phyloP scores from a whole-genome alignment of 1,140 invertebrate species.

The Eubasilissa regina region DNA sequence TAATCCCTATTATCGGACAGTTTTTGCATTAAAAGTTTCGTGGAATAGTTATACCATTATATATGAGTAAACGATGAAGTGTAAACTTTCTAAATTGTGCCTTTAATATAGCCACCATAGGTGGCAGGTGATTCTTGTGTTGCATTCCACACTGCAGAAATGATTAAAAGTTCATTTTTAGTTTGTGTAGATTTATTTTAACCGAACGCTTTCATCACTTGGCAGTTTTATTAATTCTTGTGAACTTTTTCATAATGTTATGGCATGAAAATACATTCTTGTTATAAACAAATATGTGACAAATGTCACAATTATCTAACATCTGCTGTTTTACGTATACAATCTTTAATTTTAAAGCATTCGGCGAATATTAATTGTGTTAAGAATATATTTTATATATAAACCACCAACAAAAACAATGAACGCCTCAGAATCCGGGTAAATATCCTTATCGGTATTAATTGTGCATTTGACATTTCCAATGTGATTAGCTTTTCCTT shows the following conservation, averaged over 20 bases:
- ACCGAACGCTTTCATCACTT: not conserved
- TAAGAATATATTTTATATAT: not conserved
- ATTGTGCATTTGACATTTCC: constrained; percentile 29
- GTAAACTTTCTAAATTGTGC: constrained; percentile 63
- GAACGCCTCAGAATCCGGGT: constrained; percentile 87
- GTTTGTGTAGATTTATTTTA: constrained; percentile 43
- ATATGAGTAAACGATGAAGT: constrained; percentile 11
- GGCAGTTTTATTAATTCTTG: constrained; percentile 9
- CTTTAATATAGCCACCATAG: constrained; percentile 64
- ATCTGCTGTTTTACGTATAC: constrained; percentile 50
- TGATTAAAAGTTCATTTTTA: constrained; percentile 44
- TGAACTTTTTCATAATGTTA: constrained; percentile 37
- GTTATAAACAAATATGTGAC: constrained; percentile 47
- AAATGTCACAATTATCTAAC: constrained; percentile 54
- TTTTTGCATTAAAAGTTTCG: constrained; percentile 16
- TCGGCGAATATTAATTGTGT: constrained; percentile 37
- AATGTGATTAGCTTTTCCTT: not conserved
- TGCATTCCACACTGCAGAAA: constrained; percentile 71
- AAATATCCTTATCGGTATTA: constrained; percentile 63
- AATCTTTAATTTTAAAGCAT: constrained; percentile 28
- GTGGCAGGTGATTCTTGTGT: constrained; percentile 70
- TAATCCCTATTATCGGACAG: constrained; percentile 10
- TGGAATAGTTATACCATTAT: not conserved
- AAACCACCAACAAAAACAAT: constrained; percentile 67
- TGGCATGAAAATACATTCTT: not conserved